Evolutionary conservation across 2,888 invertebrate genomes (phyloP).

Genomic region (Aphodius sticticus): DNA sequence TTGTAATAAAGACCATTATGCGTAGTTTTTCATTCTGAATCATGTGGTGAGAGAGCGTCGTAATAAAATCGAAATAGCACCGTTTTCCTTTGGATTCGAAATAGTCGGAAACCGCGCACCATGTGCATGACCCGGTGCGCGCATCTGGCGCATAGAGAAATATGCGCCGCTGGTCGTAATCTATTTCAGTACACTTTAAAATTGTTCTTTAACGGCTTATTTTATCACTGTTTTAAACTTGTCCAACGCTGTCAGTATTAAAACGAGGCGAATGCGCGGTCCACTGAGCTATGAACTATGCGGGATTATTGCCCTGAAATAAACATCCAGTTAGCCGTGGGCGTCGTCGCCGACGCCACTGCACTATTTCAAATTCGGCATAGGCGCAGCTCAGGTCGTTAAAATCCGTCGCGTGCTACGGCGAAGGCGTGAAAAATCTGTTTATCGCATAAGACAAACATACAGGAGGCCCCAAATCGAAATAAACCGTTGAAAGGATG

Average conservation of each 20-base stretch:
- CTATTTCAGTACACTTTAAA: slow-evolving; percentile 43
- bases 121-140: slow-evolving; percentile 39
- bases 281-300: slow-evolving; percentile 18
- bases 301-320: slow-evolving; percentile 21
- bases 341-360: slow-evolving; percentile 8
- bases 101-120: neutral
- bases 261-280: slow-evolving; percentile 16
- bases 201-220: slow-evolving; percentile 40
- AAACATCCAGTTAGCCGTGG: slow-evolving; percentile 12
- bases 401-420: slow-evolving; percentile 10
- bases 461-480: slow-evolving; percentile 29
- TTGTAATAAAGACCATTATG: neutral
- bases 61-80: neutral
- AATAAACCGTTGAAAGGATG: slow-evolving; percentile 43
- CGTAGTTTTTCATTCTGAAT: neutral
- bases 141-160: slow-evolving; percentile 42
- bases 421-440: slow-evolving; percentile 19
- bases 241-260: slow-evolving; percentile 37
- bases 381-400: slow-evolving; percentile 7
- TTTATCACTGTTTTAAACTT: slow-evolving; percentile 41
- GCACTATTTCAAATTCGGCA: slow-evolving; percentile 26
- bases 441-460: slow-evolving; percentile 31
- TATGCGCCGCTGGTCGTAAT: slow-evolving; percentile 40
- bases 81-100: neutral
- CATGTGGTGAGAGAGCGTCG: neutral